Base-by-base conservation (phyloP, 1,140 invertebrate species). In the Choristoneura fumiferana region DNA sequence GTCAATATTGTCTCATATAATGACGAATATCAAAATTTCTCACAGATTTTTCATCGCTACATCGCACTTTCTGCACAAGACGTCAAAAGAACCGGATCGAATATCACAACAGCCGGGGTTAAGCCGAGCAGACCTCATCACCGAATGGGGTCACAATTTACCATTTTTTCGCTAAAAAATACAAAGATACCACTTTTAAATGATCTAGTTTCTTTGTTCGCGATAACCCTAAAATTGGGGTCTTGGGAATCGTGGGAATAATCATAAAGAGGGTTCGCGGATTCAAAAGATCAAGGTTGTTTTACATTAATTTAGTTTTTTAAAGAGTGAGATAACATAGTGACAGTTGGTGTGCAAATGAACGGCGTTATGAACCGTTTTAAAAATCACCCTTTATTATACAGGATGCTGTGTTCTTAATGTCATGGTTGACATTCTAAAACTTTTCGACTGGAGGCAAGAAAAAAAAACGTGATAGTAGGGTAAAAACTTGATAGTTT, bases 61-160 rank as follows among this genome's bases (percentile, higher is more conserved):
- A 43, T 49, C 22, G 43, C 43, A 22, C 18, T 58, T 13, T 52
- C 33, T 14, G 17, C 17, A 17, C 45, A 54, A n/a, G 38, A 34
- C 38, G 53, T 65, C 66, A 40, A 59, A 62, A 58, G 54, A 70
- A 78, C 67, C 69, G 60, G 69, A 84, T 88, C 84, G 69, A 78
- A 84, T 88, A 84, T 78, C 83, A 81, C 81, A 87, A 81, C 60
- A 61, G 72, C 70, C 73, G 62, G 75, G 83, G 80, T 83, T 82
- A 78, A 77, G 63, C 73, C 67, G 43, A 68, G 84, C 78, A 65
- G 81, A 86, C 83, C 85, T 86, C 83, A 84, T 86, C 82, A 83
- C 56, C 54, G 67, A 79, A 82, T 72, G 74, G 81, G 81, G 80
- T 86, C 80, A 87, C 60, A 65, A 71, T 77, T 67, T 66, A 57